Percentiles rank a stretch among this genome's conserved stretches.
Conservation (phyloP, 2,888 invertebrate genomes). For the Ochropacha duplaris region DNA sequence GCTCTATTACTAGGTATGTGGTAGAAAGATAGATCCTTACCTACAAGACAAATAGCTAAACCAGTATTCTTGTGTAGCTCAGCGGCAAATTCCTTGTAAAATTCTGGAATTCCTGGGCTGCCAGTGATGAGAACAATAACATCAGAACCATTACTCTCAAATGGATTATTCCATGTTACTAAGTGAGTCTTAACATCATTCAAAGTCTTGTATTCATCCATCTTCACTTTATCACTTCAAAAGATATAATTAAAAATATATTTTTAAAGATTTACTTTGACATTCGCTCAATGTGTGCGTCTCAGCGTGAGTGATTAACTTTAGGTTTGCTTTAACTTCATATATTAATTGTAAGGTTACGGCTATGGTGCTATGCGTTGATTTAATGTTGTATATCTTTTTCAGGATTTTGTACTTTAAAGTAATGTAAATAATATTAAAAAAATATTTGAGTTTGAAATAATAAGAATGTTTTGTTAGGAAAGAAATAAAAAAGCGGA, state of each 20-base stretch:
- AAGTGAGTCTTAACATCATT: constrained; percentile 20
- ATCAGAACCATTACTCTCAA: constrained; percentile 13
- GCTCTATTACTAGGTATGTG: too few species aligned
- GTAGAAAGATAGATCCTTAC: constrained; percentile 12
- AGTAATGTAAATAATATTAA: too few species aligned
- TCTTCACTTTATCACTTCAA: constrained; percentile 8
- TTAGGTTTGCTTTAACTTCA: neutral
- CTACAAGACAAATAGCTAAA: constrained; percentile 21
- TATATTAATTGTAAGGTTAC: neutral
- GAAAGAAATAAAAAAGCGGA: too few species aligned
- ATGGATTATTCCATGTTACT: constrained; percentile 21
- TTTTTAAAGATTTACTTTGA: neutral
- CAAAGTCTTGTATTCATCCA: constrained; percentile 14
- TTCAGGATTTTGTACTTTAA: too few species aligned
- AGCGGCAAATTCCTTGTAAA: constrained; percentile 23
- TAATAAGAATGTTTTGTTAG: too few species aligned
- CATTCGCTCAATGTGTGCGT: neutral
- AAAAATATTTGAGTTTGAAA: too few species aligned
- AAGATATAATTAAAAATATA: neutral
- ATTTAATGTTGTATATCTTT: too few species aligned
- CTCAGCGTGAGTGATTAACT: neutral
- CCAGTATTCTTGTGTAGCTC: constrained; percentile 18
- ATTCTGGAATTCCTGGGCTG: constrained; percentile 24
- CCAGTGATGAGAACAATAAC: constrained; percentile 25
- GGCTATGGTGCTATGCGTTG: too few species aligned